These are phyloP conservation scores for Rhizoglyphus robini DNA, from an alignment of 1,140 invertebrate species.

Conservation along the genomic window DNA sequence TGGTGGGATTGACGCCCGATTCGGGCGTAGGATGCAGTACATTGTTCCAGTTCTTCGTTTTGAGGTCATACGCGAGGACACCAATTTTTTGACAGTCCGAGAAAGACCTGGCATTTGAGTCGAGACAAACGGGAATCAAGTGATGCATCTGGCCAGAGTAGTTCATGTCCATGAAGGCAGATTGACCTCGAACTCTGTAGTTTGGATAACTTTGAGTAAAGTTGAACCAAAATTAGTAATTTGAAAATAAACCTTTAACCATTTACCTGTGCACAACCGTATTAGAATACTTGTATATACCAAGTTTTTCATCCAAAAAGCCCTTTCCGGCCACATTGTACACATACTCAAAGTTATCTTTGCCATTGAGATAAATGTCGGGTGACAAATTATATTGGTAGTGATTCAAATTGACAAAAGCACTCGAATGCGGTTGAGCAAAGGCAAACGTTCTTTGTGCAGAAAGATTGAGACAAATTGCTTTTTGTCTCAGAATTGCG, in stretches of 20 bases:
- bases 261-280: too few relatives aligned
- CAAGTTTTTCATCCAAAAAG: too few relatives aligned
- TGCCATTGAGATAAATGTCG: constrained; percentile 65
- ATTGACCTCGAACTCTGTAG: constrained; percentile 48
- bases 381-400: constrained; percentile 51
- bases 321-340: background rate
- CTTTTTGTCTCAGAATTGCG: background rate
- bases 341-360: constrained; percentile 29
- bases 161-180: constrained; percentile 61
- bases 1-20: background rate
- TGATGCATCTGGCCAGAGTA: constrained; percentile 61
- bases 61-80: background rate
- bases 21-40: background rate
- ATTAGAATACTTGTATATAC: too few relatives aligned
- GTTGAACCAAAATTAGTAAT: too few relatives aligned
- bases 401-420: constrained; percentile 66
- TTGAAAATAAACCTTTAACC: background rate
- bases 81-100: constrained; percentile 33
- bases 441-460: constrained; percentile 34
- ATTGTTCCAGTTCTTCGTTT: background rate
- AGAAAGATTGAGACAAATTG: constrained; percentile 1
- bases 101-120: constrained; percentile 34
- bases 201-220: background rate
- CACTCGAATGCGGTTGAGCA: constrained; percentile 63
- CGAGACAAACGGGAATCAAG: constrained; percentile 63